Base-by-base conservation (phyloP, 2,888 invertebrate genomes). In the Erpobdella octoculata region DNA sequence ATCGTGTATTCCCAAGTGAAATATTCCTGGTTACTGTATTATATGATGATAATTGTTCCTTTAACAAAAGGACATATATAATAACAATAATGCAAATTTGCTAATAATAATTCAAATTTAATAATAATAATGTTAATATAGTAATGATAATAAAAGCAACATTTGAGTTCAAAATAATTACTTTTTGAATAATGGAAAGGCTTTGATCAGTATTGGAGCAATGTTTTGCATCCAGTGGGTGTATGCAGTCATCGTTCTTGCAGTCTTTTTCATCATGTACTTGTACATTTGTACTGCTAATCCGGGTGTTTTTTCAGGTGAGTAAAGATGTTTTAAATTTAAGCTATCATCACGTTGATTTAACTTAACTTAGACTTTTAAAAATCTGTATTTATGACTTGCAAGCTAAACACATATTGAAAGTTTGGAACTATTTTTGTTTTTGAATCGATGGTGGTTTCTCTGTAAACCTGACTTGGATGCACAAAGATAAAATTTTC, bases 191-290 rank as follows among this genome's bases (percentile, higher is more conserved):
- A 46, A 33, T 9, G 71, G 18, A 48, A 81, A 93, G 93, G 91
- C 91, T n/a, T 85, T 89, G 18, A 85, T 91, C 61, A 95, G 95
- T 83, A 80, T 96, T 64, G 79, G 91, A 33, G 89, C 96, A 73
- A 93, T 95, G 91, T 88, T 96, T 80, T 85, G 93, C 77, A 93
- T 96, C 38, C 90, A 95, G 83, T 95, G 93, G 92, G 89, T 88
- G 71, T 95, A 93, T 82, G 93, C 94, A 33, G 84, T 93, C 59
- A 89, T 89, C 31, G 91, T 91, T 82, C 87, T 95, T 73, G 85
- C 87, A 46, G 89, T 89, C 25, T 88, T 93, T 74, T 89, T 92
- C 83, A 84, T 92, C 69, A 87, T 95, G 73, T 95, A 93, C 90
- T 87, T 92, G 80, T 96, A 96, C 84, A 93, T 96, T 76, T 93